Evolutionary conservation across 2,888 invertebrate species (phyloP).

Genomic region (Chirona hameri): DNA sequence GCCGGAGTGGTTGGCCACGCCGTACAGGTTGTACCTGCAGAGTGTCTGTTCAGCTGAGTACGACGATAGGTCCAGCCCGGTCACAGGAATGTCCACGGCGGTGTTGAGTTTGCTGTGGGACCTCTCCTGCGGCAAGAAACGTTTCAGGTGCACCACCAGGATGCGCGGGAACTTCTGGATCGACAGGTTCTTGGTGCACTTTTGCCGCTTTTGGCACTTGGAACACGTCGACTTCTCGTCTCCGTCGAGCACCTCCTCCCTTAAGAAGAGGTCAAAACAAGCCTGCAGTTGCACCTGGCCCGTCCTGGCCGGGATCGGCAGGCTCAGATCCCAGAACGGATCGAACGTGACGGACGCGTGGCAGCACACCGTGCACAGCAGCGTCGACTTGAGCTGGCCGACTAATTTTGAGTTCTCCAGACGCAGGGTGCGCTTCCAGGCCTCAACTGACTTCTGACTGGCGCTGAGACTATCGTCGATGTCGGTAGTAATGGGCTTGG

Average conservation of each 20-base stretch:
- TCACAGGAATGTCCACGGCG: conserved; percentile 80
- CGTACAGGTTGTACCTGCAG: conserved; percentile 74
- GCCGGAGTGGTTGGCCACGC: conserved; percentile 93
- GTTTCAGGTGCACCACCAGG: conserved; percentile 77
- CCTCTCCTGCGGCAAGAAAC: conserved; percentile 84
- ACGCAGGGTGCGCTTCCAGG: conserved; percentile 77
- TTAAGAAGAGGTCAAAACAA: conserved; percentile 84
- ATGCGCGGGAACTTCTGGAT: conserved; percentile 93
- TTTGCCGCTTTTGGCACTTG: conserved; percentile 82
- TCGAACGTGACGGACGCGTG: conserved; percentile 90
- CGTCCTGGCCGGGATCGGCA: conserved; percentile 71
- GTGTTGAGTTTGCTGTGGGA: conserved; percentile 86
- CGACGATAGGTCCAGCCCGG: conserved; percentile 66
- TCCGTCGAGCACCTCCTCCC: conserved; percentile 87
- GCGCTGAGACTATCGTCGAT: conserved; percentile 78
- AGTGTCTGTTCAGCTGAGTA: neutral
- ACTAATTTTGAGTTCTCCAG: conserved; percentile 83
- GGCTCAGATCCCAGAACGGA: conserved; percentile 91
- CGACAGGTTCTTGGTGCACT: conserved; percentile 89
- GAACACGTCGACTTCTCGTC: conserved; percentile 95
- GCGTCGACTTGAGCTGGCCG: conserved; percentile 77
- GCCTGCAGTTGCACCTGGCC: conserved; percentile 74
- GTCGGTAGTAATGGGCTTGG: conserved; percentile 66
- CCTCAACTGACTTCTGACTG: conserved; percentile 37
- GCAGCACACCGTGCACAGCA: conserved; percentile 69